Base-by-base conservation (phyloP, 2,797 vertebrate species). In the Potorous gilbertii region DNA sequence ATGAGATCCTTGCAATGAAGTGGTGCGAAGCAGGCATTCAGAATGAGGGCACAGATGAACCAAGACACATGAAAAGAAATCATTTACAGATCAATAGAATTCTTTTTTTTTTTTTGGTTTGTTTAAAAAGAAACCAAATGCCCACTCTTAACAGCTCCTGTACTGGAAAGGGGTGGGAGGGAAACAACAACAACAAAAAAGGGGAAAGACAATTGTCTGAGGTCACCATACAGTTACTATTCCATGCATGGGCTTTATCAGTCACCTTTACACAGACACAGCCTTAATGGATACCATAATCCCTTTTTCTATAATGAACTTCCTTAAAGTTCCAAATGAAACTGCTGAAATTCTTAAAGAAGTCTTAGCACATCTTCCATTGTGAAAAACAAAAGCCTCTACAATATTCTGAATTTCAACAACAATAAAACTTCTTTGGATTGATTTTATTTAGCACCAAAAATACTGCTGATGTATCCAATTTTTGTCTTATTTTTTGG, bases 201-300 rank as follows among this genome's bases (percentile, higher is more conserved):
- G 98, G 99, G 98, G 97, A 98, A 98, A 98, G 97, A 98, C 98
- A 98, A 97, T 98, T 98, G 98, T 96, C 97, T 98, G 97, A 98
- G 98, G 97, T 98, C 97, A 99, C 98, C 96, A 98, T 98, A 98
- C 97, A 95, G 97, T 98, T 98, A 98, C 97, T 98, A 98, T 98
- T 98, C 98, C 99, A 99, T 99, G 99, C 99, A 99, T 91, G 97
- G 98, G 98, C 98, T 98, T 98, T 98, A 98, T 98, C 97, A 98
- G 96, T 98, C 98, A 98, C 97, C 97, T 98, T 98, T 97, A 98
- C 98, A 97, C 98, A 97, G 62, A 98, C 97, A 98, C 98, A 98
- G 98, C 97, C 97, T 98, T 98, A 98, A 98, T 97, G 97, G 96
- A 98, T 97, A 97, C 98, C 97, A 93, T 97, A 98, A 56, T 98